Percentiles rank a stretch among this genome's conserved stretches.
phyloP scores from a whole-genome alignment of 2,113 vertebrate species.

The Pica pica region DNA sequence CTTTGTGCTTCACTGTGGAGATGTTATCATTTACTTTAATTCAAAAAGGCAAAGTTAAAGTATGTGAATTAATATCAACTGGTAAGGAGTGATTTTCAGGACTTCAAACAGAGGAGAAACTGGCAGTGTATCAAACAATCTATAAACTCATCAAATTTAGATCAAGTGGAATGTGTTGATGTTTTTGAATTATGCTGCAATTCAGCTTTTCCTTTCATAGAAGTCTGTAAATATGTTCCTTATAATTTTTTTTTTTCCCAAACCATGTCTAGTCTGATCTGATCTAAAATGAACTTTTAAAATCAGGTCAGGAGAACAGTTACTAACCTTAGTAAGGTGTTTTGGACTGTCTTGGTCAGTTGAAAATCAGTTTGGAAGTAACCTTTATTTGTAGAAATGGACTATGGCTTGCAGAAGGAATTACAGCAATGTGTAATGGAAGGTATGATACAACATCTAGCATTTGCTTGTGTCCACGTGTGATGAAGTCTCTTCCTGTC shows the following conservation, averaged over 20 bases:
- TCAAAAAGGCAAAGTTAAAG: neutral
- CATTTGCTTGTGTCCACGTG: neutral
- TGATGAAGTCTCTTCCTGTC: neutral
- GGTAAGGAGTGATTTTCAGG: neutral
- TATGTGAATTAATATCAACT: neutral
- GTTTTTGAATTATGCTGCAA: neutral
- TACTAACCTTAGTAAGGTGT: neutral
- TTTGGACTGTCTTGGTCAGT: neutral
- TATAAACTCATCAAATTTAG: neutral
- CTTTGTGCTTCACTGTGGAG: neutral
- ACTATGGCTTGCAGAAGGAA: neutral
- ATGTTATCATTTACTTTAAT: neutral
- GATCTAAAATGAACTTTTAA: neutral
- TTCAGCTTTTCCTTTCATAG: neutral
- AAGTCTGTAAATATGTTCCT: neutral
- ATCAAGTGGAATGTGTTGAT: neutral
- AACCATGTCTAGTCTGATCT: neutral
- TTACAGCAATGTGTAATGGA: neutral
- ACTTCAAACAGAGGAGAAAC: neutral
- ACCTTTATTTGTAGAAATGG: neutral
- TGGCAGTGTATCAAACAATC: neutral
- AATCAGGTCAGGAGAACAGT: neutral
- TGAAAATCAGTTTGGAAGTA: neutral
- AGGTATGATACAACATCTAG: rapidly evolving
- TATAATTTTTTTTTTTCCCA: neutral